A percentile compares a stretch with the other conserved stretches of the same genome.
Evolutionary conservation across 2,113 vertebrate genomes (phyloP).

Genomic region (Bombycilla garrulus): DNA sequence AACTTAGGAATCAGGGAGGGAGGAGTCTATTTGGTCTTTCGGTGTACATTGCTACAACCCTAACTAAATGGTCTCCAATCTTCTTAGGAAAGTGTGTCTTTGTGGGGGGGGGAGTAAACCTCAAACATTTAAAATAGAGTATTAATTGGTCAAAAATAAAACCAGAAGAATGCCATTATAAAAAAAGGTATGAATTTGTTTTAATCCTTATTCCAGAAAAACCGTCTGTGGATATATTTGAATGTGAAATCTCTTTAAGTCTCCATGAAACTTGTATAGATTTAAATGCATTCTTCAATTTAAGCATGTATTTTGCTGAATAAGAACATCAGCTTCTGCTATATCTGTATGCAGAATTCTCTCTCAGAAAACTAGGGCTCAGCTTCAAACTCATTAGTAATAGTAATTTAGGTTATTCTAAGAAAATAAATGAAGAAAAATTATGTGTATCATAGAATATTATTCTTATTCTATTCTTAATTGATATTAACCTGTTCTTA

Average conservation of each 20-base stretch:
- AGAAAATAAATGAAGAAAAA: not conserved
- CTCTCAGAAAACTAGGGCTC: not conserved
- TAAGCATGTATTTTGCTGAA: not conserved
- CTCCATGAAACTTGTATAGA: not conserved
- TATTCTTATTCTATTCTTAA: not conserved
- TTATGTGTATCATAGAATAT: not conserved
- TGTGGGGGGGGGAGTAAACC: accelerated
- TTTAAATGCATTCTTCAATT: conserved; percentile 8
- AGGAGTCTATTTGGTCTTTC: not conserved
- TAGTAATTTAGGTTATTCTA: not conserved
- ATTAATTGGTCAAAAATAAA: not conserved
- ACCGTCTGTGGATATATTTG: not conserved
- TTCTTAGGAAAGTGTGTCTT: not conserved
- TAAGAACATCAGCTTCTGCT: not conserved
- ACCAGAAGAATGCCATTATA: not conserved
- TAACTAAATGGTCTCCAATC: not conserved
- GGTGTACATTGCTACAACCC: not conserved
- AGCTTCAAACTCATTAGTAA: conserved; percentile 23
- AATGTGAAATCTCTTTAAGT: not conserved
- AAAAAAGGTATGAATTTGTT: not conserved
- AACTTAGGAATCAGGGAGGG: not conserved
- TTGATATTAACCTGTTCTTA: not conserved
- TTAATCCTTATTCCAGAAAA: not conserved
- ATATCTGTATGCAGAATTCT: not conserved
- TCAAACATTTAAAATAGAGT: not conserved